Base-by-base conservation (phyloP, 2,888 invertebrate genomes). In the Mycalesis mineus region DNA sequence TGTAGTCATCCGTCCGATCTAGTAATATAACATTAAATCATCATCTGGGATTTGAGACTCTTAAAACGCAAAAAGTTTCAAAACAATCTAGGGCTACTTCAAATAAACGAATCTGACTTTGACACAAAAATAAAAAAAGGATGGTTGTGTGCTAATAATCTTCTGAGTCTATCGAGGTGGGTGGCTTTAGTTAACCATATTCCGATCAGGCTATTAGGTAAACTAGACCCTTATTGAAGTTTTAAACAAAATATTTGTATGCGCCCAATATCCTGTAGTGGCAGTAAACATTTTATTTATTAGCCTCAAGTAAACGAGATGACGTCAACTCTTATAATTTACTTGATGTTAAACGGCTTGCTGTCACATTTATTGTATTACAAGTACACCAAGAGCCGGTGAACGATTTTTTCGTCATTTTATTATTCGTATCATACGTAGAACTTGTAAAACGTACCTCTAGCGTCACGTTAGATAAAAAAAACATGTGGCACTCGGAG, bases 301-400 rank as follows among this genome's bases (percentile, higher is more conserved):
- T 42, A 28, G 22, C 42, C 22, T 22, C 42, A 42, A 42, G 42
- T 6, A 6, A 22, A 28, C 42, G 28, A 1, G 42, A 11, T 42
- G 42, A 42, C 42, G 42, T 42, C 11, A 42, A 42, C 22, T 42
- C 22, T 42, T 42, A 42, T 42, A 42, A 42, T 42, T 42, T 42
- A 42, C 42, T 42, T 42, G n/a, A 28, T 28, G 42, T 42, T 42
- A 42, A 42, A 42, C 42, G 42, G 6, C 42, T 42, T 28, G 42
- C 22, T 28, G 42, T 9, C 40, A 41, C 40, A 41, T 41, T 42
- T 42, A 42, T 42, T 22, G 42, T 22, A 42, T 42, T 42, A 42
- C 22, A 7, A 4, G 11, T 42, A 42, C 3, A 6, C 42, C 11
- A n/a, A 28, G 22, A 42, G 42, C 42, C 11, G 22, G 42, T 42